phyloP scores from a whole-genome alignment of 1,140 invertebrate species.

The Sogatella furcifera region DNA sequence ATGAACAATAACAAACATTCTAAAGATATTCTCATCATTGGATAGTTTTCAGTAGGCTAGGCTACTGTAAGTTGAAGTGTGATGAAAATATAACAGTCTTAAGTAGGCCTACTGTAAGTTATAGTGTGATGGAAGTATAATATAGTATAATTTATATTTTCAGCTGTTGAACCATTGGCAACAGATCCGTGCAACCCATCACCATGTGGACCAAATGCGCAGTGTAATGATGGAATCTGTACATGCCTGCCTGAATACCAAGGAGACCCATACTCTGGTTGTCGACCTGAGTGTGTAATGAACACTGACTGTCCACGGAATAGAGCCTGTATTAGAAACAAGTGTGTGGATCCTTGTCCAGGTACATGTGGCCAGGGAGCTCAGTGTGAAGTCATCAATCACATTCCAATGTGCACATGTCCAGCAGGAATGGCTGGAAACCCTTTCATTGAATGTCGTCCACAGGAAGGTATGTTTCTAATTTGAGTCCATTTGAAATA shows the following conservation, averaged over 20 bases:
- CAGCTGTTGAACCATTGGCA: not conserved
- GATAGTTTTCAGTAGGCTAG: too few relatives aligned
- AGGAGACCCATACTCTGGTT: constrained; percentile 49
- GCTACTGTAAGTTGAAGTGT: too few relatives aligned
- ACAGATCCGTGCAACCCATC: constrained; percentile 34
- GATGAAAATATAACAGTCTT: too few relatives aligned
- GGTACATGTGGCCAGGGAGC: constrained; percentile 59
- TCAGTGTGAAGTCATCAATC: constrained; percentile 54
- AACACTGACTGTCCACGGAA: constrained; percentile 51
- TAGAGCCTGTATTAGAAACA: constrained; percentile 57
- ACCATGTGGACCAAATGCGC: constrained; percentile 59
- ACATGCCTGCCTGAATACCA: constrained; percentile 47
- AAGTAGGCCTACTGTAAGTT: too few relatives aligned
- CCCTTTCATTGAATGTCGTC: constrained; percentile 51
- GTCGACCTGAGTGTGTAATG: constrained; percentile 50
- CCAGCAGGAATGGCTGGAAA: constrained; percentile 53
- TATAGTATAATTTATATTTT: not conserved
- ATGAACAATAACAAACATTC: too few relatives aligned
- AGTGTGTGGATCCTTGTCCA: constrained; percentile 63
- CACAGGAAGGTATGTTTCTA: constrained; percentile 40
- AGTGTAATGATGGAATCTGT: constrained; percentile 50
- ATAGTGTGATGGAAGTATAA: too few relatives aligned
- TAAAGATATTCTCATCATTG: too few relatives aligned
- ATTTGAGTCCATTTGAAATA: too few relatives aligned
- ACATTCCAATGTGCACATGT: constrained; percentile 60